Percentiles rank a stretch among this genome's conserved stretches.
Evolutionary conservation across 2,113 vertebrate genomes (phyloP).

Genomic region (Petrocephalus zakoni): DNA sequence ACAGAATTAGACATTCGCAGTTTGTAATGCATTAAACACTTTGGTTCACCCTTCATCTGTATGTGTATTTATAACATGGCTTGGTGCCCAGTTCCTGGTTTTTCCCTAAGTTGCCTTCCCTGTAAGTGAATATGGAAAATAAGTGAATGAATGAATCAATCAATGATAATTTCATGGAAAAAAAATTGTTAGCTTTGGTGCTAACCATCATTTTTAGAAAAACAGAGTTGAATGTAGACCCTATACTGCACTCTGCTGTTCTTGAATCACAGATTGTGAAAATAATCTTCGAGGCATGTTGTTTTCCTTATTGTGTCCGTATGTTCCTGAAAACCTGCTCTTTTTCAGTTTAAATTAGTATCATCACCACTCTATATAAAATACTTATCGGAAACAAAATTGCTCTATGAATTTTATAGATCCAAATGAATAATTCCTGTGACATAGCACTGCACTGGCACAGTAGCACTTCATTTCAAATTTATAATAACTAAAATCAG

Average conservation of each 20-base stretch:
- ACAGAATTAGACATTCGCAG: neutral
- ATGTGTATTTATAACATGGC: neutral
- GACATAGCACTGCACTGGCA: slow-evolving; percentile 17
- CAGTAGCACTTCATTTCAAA: slow-evolving; percentile 28
- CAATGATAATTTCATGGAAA: neutral
- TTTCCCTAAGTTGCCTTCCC: neutral
- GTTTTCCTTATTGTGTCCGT: neutral
- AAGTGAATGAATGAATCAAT: neutral
- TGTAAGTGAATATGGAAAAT: neutral
- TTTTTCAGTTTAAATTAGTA: slow-evolving; percentile 22
- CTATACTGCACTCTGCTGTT: neutral
- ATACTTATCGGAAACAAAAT: slow-evolving; percentile 24
- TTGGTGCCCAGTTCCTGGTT: neutral
- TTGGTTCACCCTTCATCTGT: neutral
- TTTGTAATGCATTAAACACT: neutral
- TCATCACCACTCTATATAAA: slow-evolving; percentile 13
- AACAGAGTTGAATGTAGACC: neutral
- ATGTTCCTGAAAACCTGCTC: neutral
- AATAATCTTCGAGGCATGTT: neutral
- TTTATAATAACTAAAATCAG: slow-evolving; percentile 34
- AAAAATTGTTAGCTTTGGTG: neutral
- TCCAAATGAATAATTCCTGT: slow-evolving; percentile 29
- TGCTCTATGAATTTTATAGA: slow-evolving; percentile 27
- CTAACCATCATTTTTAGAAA: neutral
- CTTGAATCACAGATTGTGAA: neutral